Evolutionary conservation across 2,797 vertebrate genomes (phyloP).

Genomic region (Anguilla anguilla): DNA sequence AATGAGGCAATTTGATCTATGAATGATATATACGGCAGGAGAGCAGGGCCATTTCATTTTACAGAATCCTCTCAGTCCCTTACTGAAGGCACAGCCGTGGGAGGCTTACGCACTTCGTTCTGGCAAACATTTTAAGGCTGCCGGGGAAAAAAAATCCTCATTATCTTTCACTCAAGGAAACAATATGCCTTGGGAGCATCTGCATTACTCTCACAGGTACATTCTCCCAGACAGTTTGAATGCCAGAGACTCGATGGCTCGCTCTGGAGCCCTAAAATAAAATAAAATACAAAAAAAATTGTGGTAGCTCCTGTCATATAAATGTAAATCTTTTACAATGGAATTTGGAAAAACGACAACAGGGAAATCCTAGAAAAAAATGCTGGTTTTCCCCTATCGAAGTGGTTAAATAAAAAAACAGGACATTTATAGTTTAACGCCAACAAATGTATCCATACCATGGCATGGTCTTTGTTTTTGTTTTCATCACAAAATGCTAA

Average conservation of each 20-base stretch:
- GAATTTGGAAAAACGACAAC: neutral
- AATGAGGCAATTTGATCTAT: neutral
- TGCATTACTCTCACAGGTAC: neutral
- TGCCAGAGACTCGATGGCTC: conserved; percentile 6
- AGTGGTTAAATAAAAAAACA: neutral
- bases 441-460: neutral
- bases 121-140: conserved; percentile 12
- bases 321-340: conserved; percentile 7
- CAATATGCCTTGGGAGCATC: neutral
- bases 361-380: neutral
- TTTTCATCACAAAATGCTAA: neutral
- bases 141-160: neutral
- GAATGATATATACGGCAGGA: neutral
- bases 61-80: neutral
- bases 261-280: conserved; percentile 3
- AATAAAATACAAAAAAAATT: neutral
- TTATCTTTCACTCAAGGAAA: conserved; percentile 10
- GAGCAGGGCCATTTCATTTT: neutral
- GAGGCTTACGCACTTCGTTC: neutral
- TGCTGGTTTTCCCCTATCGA: neutral
- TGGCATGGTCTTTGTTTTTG: neutral
- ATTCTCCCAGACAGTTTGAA: neutral
- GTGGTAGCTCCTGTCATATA: neutral
- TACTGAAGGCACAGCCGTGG: neutral
- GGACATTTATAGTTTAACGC: neutral